A percentile compares a stretch with the other conserved stretches of the same genome.
Conservation (phyloP, 53 echinoderm and acorn worm species). For the Patiria pectinifera region DNA sequence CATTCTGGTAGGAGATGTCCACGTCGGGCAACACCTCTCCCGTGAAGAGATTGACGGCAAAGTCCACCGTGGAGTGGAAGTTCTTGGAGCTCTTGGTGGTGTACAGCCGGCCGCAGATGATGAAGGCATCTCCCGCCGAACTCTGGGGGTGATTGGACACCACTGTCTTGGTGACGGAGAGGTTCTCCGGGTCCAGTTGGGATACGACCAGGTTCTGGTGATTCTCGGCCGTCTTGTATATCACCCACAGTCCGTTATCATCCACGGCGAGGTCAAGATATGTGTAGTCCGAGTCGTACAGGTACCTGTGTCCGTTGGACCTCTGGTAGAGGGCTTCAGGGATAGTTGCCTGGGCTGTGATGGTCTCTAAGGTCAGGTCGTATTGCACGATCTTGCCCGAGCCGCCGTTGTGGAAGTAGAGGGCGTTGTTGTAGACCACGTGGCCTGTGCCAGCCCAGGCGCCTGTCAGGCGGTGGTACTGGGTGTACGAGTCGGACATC, state of each 20-base stretch:
- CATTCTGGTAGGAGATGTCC: slow-evolving; percentile 66
- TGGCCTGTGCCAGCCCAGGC: slow-evolving; percentile 86
- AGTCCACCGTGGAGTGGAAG: slow-evolving; percentile 72
- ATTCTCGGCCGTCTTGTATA: slow-evolving; percentile 67
- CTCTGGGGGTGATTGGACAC: slow-evolving; percentile 65
- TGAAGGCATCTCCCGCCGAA: slow-evolving; percentile 69
- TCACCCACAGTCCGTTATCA: slow-evolving; percentile 82
- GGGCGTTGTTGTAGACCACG: slow-evolving; percentile 76
- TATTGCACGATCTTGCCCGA: slow-evolving; percentile 59
- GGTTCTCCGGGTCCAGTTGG: slow-evolving; percentile 59
- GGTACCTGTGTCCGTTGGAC: slow-evolving; percentile 35
- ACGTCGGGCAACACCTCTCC: slow-evolving; percentile 49
- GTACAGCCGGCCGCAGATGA: slow-evolving; percentile 82
- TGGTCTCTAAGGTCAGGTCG: slow-evolving; percentile 54
- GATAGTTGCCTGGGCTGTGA: slow-evolving; percentile 52
- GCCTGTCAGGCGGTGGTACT: slow-evolving; percentile 54
- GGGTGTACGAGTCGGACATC: slow-evolving; percentile 21
- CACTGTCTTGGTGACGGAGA: slow-evolving; percentile 70
- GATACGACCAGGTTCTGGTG: slow-evolving; percentile 74
- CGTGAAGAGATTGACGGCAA: slow-evolving; percentile 73
- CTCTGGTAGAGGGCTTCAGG: slow-evolving; percentile 34
- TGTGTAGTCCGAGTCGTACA: slow-evolving; percentile 72
- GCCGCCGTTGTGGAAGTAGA: slow-evolving; percentile 77
- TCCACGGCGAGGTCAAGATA: slow-evolving; percentile 81
- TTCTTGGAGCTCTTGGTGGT: slow-evolving; percentile 77